phyloP scores from a whole-genome alignment of 2,797 vertebrate species.

The Podarcis siculus region DNA sequence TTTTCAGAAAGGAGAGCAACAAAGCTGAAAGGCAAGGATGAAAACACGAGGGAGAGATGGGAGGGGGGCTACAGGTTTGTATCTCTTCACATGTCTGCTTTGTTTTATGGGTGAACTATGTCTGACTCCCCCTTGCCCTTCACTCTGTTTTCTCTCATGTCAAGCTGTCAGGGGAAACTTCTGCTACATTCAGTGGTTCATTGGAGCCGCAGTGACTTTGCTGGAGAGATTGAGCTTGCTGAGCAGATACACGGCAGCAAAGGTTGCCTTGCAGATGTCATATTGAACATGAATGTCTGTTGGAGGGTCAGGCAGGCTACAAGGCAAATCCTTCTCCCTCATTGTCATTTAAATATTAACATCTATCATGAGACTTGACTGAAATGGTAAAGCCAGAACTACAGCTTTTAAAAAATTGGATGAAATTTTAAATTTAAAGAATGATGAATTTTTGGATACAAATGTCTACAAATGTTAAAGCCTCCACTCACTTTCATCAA shows the following conservation, averaged over 20 bases:
- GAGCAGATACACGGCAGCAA: not conserved
- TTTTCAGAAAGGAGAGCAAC: not conserved
- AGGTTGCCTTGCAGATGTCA: not conserved
- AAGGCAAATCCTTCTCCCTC: not conserved
- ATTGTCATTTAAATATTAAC: not conserved
- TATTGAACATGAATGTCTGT: not conserved
- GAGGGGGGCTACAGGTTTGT: too few species aligned
- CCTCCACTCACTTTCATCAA: too few species aligned
- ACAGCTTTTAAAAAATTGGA: not conserved
- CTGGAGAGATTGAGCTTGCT: not conserved
- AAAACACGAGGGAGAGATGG: not conserved
- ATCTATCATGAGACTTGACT: not conserved
- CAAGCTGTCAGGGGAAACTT: not conserved
- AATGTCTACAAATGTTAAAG: not conserved
- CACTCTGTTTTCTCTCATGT: not conserved
- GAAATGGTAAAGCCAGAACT: not conserved
- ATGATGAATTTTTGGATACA: not conserved
- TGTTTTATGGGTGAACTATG: not conserved
- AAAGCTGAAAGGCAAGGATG: not conserved
- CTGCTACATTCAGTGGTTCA: conserved; percentile 1
- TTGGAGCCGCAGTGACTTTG: not conserved
- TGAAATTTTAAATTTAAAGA: not conserved
- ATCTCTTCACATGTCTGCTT: not conserved
- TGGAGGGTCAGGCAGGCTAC: not conserved
- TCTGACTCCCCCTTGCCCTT: not conserved